A percentile compares a stretch with the other conserved stretches of the same genome.
These are phyloP conservation scores for Eurois occulta DNA, from an alignment of 2,888 invertebrate genomes.

Conservation along the genomic window DNA sequence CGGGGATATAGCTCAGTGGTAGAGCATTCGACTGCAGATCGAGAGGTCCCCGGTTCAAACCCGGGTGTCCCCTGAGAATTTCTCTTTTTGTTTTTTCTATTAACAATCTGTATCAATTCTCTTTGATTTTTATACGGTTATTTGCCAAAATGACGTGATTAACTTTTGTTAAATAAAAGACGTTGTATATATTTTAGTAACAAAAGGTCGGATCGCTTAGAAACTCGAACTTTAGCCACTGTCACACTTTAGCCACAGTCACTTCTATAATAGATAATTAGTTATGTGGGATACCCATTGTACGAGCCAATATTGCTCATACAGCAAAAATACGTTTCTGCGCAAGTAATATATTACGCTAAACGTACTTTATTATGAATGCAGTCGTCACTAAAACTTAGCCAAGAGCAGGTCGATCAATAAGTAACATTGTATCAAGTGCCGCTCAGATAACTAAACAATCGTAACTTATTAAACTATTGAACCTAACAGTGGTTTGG, in stretches of 20 bases:
- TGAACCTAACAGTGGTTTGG: no score
- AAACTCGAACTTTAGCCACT: neutral
- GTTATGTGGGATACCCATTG: no score
- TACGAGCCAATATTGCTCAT: no score
- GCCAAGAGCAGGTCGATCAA: no score
- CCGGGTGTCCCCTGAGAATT: conserved; percentile 86
- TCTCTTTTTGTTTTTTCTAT: conserved; percentile 50
- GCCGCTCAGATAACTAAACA: no score
- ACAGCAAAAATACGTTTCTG: no score
- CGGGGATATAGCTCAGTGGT: conserved; percentile 90
- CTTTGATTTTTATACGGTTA: neutral
- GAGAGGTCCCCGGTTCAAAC: conserved; percentile 90
- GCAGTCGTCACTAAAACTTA: no score
- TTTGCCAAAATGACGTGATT: neutral
- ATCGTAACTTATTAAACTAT: no score
- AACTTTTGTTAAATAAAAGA: neutral
- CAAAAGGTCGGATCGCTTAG: neutral
- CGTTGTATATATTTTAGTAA: neutral
- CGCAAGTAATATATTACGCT: no score
- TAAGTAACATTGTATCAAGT: no score
- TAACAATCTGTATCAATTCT: neutral
- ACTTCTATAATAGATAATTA: neutral
- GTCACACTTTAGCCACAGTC: neutral
- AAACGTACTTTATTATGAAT: no score
- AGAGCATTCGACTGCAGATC: conserved; percentile 90